A percentile compares a stretch with the other conserved stretches of the same genome.
Evolutionary conservation across 2,888 invertebrate genomes (phyloP).

Genomic region (Colostygia pectinataria): DNA sequence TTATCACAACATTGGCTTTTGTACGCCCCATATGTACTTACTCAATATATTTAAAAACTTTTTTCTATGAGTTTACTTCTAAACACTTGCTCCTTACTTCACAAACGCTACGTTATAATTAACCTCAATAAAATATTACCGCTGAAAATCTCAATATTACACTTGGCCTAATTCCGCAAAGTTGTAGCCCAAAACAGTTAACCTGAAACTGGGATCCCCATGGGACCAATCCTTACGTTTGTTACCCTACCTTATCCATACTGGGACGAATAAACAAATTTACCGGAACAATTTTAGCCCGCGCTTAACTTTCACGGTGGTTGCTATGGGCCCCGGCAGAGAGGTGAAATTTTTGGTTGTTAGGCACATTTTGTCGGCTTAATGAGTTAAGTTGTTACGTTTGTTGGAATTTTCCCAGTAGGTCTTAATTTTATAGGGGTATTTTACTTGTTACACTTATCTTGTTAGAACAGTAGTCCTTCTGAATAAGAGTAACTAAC

Average conservation of each 20-base stretch:
- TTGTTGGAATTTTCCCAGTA: constrained; percentile 48
- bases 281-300: constrained; percentile 76
- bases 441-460: constrained; percentile 23
- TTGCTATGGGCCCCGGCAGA: constrained; percentile 41
- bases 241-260: constrained; percentile 53
- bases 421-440: constrained; percentile 27
- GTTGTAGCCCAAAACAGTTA: constrained; percentile 58
- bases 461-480: constrained; percentile 2
- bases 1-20: too few relatives aligned
- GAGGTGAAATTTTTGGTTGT: constrained; percentile 54
- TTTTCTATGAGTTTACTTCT: too few relatives aligned
- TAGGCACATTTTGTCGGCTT: constrained; percentile 40
- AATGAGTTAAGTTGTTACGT: constrained; percentile 56
- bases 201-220: constrained; percentile 63
- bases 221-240: constrained; percentile 71
- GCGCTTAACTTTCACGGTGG: constrained; percentile 58
- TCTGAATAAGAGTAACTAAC: neutral
- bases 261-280: constrained; percentile 73
- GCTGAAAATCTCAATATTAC: constrained; percentile 45
- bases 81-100: too few relatives aligned
- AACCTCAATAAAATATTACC: constrained; percentile 26
- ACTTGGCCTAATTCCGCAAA: constrained; percentile 60
- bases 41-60: too few relatives aligned
- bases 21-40: too few relatives aligned
- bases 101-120: neutral